Conservation (phyloP, 64 coral and sea anemone species). For the Pocillopora damicornis region DNA sequence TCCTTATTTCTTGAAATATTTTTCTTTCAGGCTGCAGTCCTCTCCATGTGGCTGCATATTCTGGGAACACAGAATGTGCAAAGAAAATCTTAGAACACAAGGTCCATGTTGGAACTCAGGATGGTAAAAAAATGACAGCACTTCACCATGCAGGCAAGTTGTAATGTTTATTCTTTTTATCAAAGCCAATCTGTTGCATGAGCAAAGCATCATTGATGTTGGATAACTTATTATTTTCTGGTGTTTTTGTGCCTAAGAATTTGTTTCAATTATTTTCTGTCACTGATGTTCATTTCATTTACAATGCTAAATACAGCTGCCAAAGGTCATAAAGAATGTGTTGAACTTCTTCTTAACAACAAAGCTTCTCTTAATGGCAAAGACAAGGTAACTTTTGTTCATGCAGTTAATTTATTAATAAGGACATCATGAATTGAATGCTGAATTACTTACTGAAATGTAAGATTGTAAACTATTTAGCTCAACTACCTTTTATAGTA, state of each 20-base stretch:
- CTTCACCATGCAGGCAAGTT: conserved; percentile 52
- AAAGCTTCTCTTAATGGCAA: conserved; percentile 62
- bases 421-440: too few relatives aligned
- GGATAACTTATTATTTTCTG: neutral
- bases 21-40: conserved; percentile 31
- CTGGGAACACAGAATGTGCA: conserved; percentile 31
- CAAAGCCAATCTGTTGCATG: neutral
- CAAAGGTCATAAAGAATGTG: conserved; percentile 59
- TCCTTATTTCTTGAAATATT: too few relatives aligned
- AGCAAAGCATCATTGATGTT: neutral
- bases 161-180: neutral
- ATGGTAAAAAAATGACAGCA: conserved; percentile 58
- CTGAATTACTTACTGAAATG: too few relatives aligned
- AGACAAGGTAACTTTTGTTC: conserved; percentile 57
- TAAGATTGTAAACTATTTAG: too few relatives aligned
- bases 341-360: conserved; percentile 58
- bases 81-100: conserved; percentile 34
- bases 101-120: conserved; percentile 45
- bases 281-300: neutral
- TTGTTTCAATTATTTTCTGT: neutral
- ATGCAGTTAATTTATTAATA: neutral
- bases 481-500: too few relatives aligned
- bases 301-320: conserved; percentile 25
- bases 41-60: conserved; percentile 27
- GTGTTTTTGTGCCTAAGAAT: neutral